phyloP scores from a whole-genome alignment of 2,113 vertebrate genomes.

The Oncorhynchus nerka region DNA sequence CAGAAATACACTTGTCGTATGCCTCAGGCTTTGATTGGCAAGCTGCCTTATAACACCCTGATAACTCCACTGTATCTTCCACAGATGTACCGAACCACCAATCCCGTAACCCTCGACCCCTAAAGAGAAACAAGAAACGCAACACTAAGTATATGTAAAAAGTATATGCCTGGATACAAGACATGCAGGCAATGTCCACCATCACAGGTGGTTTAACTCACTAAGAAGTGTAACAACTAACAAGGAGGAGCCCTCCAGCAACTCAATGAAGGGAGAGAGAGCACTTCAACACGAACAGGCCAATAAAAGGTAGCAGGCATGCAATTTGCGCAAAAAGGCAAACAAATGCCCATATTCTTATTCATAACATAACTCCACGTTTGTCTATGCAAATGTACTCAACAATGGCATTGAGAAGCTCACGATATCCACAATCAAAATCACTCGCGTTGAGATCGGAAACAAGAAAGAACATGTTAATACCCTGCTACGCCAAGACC shows the following conservation, averaged over 20 bases:
- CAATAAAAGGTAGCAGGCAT: constrained; percentile 49
- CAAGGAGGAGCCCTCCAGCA: constrained; percentile 33
- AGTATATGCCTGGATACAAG: constrained; percentile 51
- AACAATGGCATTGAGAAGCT: constrained; percentile 65
- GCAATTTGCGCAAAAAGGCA: constrained; percentile 48
- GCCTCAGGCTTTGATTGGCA: constrained; percentile 64
- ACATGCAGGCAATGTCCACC: constrained; percentile 72
- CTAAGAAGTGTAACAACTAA: constrained; percentile 53
- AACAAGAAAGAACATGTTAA: constrained; percentile 30
- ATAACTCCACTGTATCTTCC: constrained; percentile 76
- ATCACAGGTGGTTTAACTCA: constrained; percentile 66
- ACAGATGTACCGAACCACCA: constrained; percentile 75
- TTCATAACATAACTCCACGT: constrained; percentile 75
- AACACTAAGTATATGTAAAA: constrained; percentile 57
- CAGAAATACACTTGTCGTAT: constrained; percentile 43
- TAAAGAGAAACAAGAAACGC: constrained; percentile 54
- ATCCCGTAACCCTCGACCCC: constrained; percentile 61
- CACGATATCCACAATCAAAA: constrained; percentile 66
- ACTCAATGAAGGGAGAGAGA: constrained; percentile 38
- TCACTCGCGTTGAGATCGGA: constrained; percentile 6
- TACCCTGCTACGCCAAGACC: constrained; percentile 49
- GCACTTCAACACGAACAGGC: constrained; percentile 24
- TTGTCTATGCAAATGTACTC: constrained; percentile 75
- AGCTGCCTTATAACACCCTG: constrained; percentile 67
- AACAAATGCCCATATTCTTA: constrained; percentile 58